Base-by-base conservation (phyloP, 2,888 invertebrate genomes). In the Trissonchulus sp. region DNA sequence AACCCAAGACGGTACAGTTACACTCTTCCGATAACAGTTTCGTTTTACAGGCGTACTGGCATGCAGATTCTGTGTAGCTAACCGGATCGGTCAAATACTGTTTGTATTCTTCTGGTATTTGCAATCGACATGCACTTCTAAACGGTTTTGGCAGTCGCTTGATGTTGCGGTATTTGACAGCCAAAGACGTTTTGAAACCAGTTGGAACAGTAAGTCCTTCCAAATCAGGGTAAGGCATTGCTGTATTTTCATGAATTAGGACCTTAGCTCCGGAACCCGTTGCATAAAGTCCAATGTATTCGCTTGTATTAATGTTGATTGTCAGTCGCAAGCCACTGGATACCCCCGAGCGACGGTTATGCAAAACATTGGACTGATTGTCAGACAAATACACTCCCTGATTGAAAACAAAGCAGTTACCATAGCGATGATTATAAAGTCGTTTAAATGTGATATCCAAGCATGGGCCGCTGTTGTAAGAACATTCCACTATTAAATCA, bases 401-500 rank as follows among this genome's bases (percentile, higher is more conserved):
- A n/a, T 65, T 65, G n/a, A 65, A 65, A 30, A 34, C 34, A 31
- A 31, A 8, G 34, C 65, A 65, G 15, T 18, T 8, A n/a, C 65
- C 65, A 34, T 65, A 65, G 28, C 34, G 28, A 15, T 18, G 28
- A 34, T 65, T n/a, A n/a, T 31, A 18, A 30, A 65, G 8, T 30
- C 31, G 28, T 65, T 30, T 31, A 15, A 65, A 8, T 8, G n/a
- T 15, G 8, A 31, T 3, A 15, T 30, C 31, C n/a, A 18, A 18
- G 34, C 65, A 65, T 34, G 31, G 34, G 28, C 8, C 8, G 15
- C 65, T 30, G 34, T 65, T 34, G 31, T 31, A 65, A n/a, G 31
- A 31, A 65, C 65, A 65, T 65, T 65, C 65, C 34, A 31, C 65
- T 15, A 65, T n/a, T n/a, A 60, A n/a, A 23, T 18, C n/a, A n/a